phyloP scores from a whole-genome alignment of 2,888 invertebrate species.

The Stenolophus ochropezus region DNA sequence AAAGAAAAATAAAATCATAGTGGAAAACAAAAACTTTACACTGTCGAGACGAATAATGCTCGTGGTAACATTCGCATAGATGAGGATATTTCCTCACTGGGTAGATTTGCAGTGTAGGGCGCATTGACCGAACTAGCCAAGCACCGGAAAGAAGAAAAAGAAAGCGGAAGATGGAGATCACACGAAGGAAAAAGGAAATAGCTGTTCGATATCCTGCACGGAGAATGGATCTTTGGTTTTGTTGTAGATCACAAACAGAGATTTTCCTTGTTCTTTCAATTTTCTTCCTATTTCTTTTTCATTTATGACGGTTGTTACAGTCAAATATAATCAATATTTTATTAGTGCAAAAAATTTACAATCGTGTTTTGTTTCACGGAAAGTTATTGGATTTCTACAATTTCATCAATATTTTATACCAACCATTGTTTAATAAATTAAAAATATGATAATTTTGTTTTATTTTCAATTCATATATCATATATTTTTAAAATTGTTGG shows the following conservation, averaged over 20 bases:
- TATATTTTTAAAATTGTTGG: no score
- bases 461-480: no score
- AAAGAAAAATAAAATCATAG: constrained; percentile 9
- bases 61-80: not conserved
- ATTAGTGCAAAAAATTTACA: no score
- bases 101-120: not conserved
- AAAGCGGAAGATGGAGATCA: constrained; percentile 30
- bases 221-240: constrained; percentile 33
- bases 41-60: constrained; percentile 7
- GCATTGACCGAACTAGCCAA: constrained; percentile 18
- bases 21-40: constrained; percentile 10
- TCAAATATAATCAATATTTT: not conserved
- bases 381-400: no score
- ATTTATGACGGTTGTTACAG: no score
- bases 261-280: not conserved
- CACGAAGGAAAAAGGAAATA: constrained; percentile 26
- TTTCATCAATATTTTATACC: no score
- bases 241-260: constrained; percentile 28
- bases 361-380: no score
- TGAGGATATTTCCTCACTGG: not conserved
- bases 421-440: no score
- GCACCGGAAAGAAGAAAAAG: not conserved
- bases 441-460: no score
- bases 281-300: not conserved
- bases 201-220: constrained; percentile 25